phyloP scores from a whole-genome alignment of 1,140 invertebrate species.

The Heliconius nattereri region DNA sequence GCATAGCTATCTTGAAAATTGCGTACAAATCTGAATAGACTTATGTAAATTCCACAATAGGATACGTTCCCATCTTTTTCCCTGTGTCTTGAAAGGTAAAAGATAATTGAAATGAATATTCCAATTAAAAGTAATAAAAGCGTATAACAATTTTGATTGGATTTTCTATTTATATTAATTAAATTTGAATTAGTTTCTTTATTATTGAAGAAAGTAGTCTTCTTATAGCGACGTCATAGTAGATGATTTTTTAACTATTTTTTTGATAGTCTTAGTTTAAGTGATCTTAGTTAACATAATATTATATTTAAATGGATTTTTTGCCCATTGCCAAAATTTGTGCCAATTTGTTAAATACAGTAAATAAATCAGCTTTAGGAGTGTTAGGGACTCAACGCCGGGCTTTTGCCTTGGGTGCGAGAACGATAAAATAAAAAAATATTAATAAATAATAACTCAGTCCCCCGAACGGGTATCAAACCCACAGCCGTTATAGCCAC shows the following conservation, averaged over 20 bases:
- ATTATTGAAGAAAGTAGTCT: too few species aligned
- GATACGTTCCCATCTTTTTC: slow-evolving; percentile 35
- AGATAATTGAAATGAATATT: slow-evolving; percentile 18
- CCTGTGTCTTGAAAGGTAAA: not conserved
- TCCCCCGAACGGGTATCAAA: too few species aligned
- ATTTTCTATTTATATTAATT: too few species aligned
- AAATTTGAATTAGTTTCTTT: too few species aligned
- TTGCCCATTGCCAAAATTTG: too few species aligned
- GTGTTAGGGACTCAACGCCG: too few species aligned
- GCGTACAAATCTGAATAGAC: slow-evolving; percentile 33
- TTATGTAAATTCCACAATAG: slow-evolving; percentile 36
- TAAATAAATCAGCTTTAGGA: too few species aligned
- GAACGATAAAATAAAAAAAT: too few species aligned
- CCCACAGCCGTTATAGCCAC: too few species aligned
- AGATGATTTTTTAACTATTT: not conserved
- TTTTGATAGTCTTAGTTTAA: not conserved
- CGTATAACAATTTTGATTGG: too few species aligned
- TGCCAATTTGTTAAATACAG: not conserved
- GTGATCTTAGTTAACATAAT: not conserved
- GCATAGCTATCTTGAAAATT: slow-evolving; percentile 28
- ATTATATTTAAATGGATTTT: not conserved
- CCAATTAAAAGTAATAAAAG: slow-evolving; percentile 1
- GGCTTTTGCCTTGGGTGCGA: too few species aligned
- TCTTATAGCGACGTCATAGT: not conserved
- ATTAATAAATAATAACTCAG: too few species aligned